A percentile compares a stretch with the other conserved stretches of the same genome.
Conservation (phyloP, 2,888 invertebrate species). For the Cerceris rybyensis region DNA sequence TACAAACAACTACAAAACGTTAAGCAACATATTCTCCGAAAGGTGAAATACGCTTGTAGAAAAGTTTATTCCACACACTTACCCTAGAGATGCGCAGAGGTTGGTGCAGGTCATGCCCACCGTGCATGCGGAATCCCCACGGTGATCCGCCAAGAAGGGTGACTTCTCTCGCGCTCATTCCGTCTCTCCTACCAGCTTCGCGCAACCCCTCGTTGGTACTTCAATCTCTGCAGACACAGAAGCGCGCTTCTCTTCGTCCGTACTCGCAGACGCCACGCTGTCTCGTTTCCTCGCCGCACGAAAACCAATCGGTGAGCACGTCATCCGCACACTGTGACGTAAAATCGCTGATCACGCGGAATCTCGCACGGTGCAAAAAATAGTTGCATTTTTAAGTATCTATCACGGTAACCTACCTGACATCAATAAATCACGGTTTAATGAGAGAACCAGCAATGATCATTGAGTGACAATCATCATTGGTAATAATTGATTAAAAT, state of each 20-base stretch:
- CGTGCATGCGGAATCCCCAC: slow-evolving; percentile 95
- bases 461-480: no score
- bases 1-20: no score
- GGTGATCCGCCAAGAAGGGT: slow-evolving; percentile 91
- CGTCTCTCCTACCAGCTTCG: slow-evolving; percentile 2
- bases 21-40: neutral
- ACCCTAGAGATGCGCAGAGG: slow-evolving; percentile 91
- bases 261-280: slow-evolving; percentile 44
- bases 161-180: slow-evolving; percentile 89
- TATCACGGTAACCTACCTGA: no score
- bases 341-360: slow-evolving; percentile 25
- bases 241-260: neutral
- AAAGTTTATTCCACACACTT: slow-evolving; percentile 80
- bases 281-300: slow-evolving; percentile 17
- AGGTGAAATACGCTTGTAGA: neutral
- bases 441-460: no score
- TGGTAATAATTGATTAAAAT: no score
- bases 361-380: neutral
- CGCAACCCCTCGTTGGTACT: slow-evolving; percentile 23
- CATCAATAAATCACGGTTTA: no score
- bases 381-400: neutral
- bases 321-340: slow-evolving; percentile 8
- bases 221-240: slow-evolving; percentile 10
- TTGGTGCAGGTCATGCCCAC: slow-evolving; percentile 90
- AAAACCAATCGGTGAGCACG: slow-evolving; percentile 21